Evolutionary conservation across 2,113 vertebrate genomes (phyloP).

Genomic region (Scolopax mira): DNA sequence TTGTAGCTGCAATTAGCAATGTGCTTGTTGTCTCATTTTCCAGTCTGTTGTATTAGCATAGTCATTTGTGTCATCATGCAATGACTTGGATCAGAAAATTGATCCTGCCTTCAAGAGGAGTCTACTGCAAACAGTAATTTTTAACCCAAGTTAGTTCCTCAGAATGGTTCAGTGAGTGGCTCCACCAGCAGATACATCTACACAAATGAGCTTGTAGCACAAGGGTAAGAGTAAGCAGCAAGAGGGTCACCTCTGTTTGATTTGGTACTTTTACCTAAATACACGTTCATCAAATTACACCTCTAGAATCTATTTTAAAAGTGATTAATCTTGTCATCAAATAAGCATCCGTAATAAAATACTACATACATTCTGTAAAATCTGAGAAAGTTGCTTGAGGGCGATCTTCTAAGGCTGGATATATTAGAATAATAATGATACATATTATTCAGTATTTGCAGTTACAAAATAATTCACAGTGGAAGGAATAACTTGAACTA

Average conservation of each 20-base stretch:
- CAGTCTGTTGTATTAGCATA: not conserved
- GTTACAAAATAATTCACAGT: not conserved
- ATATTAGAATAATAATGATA: not conserved
- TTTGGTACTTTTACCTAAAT: not conserved
- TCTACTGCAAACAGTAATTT: not conserved
- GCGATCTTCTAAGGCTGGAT: not conserved
- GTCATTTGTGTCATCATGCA: not conserved
- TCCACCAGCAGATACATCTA: not conserved
- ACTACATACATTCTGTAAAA: not conserved
- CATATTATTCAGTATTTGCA: not conserved
- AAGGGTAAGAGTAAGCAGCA: not conserved
- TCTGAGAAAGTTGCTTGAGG: not conserved
- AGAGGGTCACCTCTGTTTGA: not conserved
- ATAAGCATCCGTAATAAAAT: not conserved
- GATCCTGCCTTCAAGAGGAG: not conserved
- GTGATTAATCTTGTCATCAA: not conserved
- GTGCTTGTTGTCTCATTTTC: not conserved
- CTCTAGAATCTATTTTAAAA: not conserved
- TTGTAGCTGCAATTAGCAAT: not conserved
- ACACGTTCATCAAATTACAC: not conserved
- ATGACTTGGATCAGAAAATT: not conserved
- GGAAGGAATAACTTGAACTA: not conserved
- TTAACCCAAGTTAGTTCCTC: not conserved
- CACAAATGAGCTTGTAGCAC: not conserved
- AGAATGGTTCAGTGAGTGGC: fast-evolving